phyloP scores from a whole-genome alignment of 1,140 invertebrate species.

The Drosophila pachea region DNA sequence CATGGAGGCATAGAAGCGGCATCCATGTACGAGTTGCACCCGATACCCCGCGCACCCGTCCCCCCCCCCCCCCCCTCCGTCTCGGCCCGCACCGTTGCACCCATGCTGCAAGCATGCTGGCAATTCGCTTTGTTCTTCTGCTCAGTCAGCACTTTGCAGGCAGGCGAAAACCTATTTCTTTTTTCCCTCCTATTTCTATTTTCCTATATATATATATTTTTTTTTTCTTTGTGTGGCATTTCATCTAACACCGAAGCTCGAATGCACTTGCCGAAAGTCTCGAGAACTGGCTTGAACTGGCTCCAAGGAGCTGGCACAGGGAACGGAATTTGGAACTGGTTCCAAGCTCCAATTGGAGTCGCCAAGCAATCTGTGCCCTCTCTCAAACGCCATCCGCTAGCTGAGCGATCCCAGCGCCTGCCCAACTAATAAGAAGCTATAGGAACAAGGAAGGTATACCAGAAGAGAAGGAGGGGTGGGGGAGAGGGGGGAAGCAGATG shows the following conservation, averaged over 20 bases:
- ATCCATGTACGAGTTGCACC: constrained; percentile 30
- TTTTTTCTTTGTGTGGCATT: neutral
- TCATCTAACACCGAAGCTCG: constrained; percentile 34
- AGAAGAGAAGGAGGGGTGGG: neutral
- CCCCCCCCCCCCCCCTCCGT: neutral
- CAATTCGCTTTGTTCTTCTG: constrained; percentile 71
- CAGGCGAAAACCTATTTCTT: constrained; percentile 27
- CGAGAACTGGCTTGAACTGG: neutral
- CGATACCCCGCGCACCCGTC: neutral
- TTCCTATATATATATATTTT: too few relatives aligned
- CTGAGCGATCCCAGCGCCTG: neutral
- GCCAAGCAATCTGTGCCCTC: neutral
- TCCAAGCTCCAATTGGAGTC: neutral
- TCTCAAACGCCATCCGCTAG: neutral
- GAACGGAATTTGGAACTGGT: neutral
- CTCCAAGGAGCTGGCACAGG: neutral
- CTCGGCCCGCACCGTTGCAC: constrained; percentile 26
- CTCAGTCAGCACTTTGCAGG: constrained; percentile 66
- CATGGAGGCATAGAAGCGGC: constrained; percentile 24
- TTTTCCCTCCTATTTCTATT: constrained; percentile 16
- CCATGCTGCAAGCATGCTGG: constrained; percentile 43
- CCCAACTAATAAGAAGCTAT: constrained; percentile 28
- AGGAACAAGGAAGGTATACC: constrained; percentile 14
- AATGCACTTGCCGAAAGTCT: constrained; percentile 39
- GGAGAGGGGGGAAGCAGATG: constrained; percentile 3